Evolutionary conservation across 2,888 invertebrate genomes (phyloP).

Genomic region (Pelosia muscerda): DNA sequence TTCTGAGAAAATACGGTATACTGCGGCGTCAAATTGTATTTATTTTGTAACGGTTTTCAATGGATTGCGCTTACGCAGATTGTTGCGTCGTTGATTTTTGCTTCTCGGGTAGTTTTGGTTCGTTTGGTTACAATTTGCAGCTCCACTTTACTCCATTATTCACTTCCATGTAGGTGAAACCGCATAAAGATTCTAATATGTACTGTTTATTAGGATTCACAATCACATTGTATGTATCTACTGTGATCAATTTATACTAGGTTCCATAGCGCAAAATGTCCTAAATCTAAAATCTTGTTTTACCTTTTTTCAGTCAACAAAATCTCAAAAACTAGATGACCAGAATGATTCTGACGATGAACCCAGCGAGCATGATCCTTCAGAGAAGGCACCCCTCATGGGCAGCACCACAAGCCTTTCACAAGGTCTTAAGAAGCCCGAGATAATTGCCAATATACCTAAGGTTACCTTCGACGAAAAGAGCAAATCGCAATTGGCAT

Average conservation of each 20-base stretch:
- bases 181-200: neutral
- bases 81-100: neutral
- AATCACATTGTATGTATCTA: too few relatives aligned
- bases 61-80: neutral
- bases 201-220: too few relatives aligned
- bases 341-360: slow-evolving; percentile 77
- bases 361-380: slow-evolving; percentile 75
- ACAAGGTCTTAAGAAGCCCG: slow-evolving; percentile 70
- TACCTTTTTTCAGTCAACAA: slow-evolving; percentile 67
- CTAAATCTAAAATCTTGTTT: neutral
- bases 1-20: slow-evolving; percentile 2
- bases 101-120: too few relatives aligned
- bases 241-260: neutral
- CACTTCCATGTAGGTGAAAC: neutral
- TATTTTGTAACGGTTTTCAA: neutral
- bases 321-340: slow-evolving; percentile 59
- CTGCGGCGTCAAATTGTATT: neutral
- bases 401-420: slow-evolving; percentile 72
- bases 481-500: slow-evolving; percentile 55
- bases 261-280: neutral
- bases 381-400: slow-evolving; percentile 83
- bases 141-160: too few relatives aligned
- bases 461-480: slow-evolving; percentile 74
- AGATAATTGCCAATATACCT: slow-evolving; percentile 79
- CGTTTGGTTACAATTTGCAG: too few relatives aligned